phyloP scores from a whole-genome alignment of 2,113 vertebrate species.

The Spizaetus ornatus region DNA sequence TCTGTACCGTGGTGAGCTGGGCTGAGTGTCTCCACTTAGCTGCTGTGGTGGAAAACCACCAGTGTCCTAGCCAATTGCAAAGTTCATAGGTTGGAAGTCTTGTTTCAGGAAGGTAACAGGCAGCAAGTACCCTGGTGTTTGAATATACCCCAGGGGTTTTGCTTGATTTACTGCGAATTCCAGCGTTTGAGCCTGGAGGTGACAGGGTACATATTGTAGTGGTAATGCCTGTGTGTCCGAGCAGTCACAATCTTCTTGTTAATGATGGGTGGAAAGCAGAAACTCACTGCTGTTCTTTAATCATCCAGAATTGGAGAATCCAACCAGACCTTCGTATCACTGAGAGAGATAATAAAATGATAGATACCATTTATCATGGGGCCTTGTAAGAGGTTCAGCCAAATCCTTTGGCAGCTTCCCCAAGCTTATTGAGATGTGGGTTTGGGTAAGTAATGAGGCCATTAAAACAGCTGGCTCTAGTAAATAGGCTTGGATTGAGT shows the following conservation, averaged over 20 bases:
- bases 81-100: neutral
- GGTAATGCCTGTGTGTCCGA: neutral
- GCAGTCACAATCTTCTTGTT: neutral
- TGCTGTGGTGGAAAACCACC: neutral
- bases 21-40: neutral
- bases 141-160: neutral
- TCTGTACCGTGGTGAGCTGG: accelerated
- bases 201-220: neutral
- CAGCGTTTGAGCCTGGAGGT: neutral
- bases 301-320: neutral
- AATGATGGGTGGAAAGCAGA: neutral
- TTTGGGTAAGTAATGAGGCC: constrained; percentile 47
- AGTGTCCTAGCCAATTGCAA: neutral
- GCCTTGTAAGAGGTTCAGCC: neutral
- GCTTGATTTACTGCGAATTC: neutral
- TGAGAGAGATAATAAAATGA: constrained; percentile 16
- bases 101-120: neutral
- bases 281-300: neutral
- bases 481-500: constrained; percentile 13
- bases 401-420: constrained; percentile 53
- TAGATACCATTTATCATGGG: constrained; percentile 22
- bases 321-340: neutral
- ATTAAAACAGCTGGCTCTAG: constrained; percentile 28
- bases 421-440: neutral
- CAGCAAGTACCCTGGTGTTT: neutral